Percentiles rank a stretch among this genome's conserved stretches.
These are phyloP conservation scores for Thaumetopoea pityocampa DNA, from an alignment of 1,140 invertebrate species.

Conservation along the genomic window DNA sequence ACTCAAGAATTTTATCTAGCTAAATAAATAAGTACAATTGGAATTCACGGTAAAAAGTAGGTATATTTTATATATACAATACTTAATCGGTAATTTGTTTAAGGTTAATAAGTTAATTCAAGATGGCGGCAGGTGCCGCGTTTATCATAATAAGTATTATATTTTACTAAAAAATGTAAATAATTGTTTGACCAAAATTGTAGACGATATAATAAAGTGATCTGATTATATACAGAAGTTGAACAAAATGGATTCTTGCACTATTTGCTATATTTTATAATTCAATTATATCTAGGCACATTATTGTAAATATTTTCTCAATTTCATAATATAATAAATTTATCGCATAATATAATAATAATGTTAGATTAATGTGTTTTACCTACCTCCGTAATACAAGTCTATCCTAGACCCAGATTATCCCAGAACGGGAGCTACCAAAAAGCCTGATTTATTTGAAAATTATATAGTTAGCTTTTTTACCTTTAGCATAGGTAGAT, in stretches of 20 bases:
- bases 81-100: too few species aligned
- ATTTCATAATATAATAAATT: constrained; percentile 15
- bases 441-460: constrained; percentile 61
- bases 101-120: too few species aligned
- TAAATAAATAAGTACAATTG: too few species aligned
- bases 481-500: constrained; percentile 40
- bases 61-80: too few species aligned
- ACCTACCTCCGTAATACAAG: constrained; percentile 60
- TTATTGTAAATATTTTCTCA: constrained; percentile 4
- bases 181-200: constrained; percentile 7
- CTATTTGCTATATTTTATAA: too few species aligned
- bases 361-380: constrained; percentile 37
- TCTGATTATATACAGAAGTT: too few species aligned
- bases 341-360: constrained; percentile 39
- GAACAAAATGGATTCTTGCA: too few species aligned
- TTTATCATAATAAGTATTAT: background rate
- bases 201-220: too few species aligned
- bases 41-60: too few species aligned
- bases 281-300: too few species aligned
- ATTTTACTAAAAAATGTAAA: background rate
- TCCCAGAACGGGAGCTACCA: constrained; percentile 53
- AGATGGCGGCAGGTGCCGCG: too few species aligned
- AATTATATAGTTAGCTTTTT: constrained; percentile 41
- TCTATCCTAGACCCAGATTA: constrained; percentile 37
- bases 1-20: too few species aligned